Evolutionary conservation across 2,888 invertebrate species (phyloP).

Genomic region (Lithophane ornitopus): DNA sequence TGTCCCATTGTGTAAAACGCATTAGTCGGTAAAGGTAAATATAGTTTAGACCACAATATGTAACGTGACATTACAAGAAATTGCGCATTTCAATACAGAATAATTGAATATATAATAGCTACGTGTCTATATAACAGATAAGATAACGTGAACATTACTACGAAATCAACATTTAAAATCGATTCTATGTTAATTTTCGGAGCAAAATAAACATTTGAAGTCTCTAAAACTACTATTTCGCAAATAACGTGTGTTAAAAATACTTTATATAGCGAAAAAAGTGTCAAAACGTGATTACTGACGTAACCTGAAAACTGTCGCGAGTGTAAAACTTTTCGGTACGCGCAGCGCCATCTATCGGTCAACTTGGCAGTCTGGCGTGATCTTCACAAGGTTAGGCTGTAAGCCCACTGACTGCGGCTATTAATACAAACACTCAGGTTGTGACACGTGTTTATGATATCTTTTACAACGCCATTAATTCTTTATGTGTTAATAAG

Average conservation of each 20-base stretch:
- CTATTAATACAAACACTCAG: constrained; percentile 61
- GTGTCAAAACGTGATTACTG: constrained; percentile 55
- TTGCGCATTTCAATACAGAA: constrained; percentile 74
- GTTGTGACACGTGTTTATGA: constrained; percentile 52
- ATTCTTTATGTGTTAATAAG: constrained; percentile 30
- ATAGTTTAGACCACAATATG: constrained; percentile 43
- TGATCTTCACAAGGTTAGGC: constrained; percentile 72
- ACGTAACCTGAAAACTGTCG: constrained; percentile 71
- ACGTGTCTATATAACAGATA: constrained; percentile 73
- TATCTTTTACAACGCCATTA: constrained; percentile 52
- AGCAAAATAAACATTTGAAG: background rate
- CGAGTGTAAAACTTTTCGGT: constrained; percentile 67
- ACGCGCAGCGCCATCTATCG: constrained; percentile 82
- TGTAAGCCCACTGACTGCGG: constrained; percentile 65
- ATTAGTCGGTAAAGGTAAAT: constrained; percentile 41
- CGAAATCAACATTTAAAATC: constrained; percentile 42
- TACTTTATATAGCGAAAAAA: constrained; percentile 38
- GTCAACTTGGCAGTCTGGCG: constrained; percentile 80
- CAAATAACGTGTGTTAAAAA: constrained; percentile 32
- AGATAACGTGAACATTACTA: constrained; percentile 68
- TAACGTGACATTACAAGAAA: constrained; percentile 66
- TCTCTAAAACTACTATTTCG: constrained; percentile 25
- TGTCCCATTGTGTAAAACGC: constrained; percentile 44
- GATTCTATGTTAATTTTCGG: constrained; percentile 8
- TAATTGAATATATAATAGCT: constrained; percentile 73